A percentile compares a stretch with the other conserved stretches of the same genome.
Evolutionary conservation across 92 coral and sea anemone genomes (phyloP).

Genomic region (Scolanthus callimorphus): DNA sequence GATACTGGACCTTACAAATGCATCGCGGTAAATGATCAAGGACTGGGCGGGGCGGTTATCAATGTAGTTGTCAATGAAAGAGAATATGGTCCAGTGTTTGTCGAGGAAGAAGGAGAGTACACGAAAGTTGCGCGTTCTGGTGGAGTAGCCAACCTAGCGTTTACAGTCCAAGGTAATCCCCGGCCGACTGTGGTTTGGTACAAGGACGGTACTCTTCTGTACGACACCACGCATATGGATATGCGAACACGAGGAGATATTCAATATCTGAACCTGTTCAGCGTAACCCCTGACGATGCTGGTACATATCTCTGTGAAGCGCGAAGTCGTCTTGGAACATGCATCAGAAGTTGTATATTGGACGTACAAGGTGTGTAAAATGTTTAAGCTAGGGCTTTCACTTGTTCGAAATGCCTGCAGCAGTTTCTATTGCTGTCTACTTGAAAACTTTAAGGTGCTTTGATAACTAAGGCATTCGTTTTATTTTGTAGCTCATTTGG

Average conservation of each 20-base stretch:
- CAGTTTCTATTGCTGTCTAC: too few species aligned
- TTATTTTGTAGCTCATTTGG: constrained; percentile 11
- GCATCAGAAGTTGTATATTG: constrained; percentile 62
- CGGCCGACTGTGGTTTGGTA: constrained; percentile 81
- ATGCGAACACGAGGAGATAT: constrained; percentile 65
- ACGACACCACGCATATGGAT: constrained; percentile 54
- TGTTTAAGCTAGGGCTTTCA: too few species aligned
- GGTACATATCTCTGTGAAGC: constrained; percentile 88
- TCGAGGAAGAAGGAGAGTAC: constrained; percentile 59
- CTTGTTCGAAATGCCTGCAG: too few species aligned
- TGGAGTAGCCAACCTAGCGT: constrained; percentile 43
- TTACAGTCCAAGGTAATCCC: constrained; percentile 61
- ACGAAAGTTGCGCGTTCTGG: constrained; percentile 41
- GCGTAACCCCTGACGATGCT: constrained; percentile 63
- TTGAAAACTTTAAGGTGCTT: too few species aligned
- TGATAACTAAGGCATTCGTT: too few species aligned
- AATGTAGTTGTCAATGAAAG: constrained; percentile 55
- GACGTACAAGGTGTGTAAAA: constrained; percentile 64
- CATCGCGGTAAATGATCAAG: constrained; percentile 75
- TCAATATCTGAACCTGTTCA: constrained; percentile 49
- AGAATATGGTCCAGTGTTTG: constrained; percentile 46
- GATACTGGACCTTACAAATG: constrained; percentile 82
- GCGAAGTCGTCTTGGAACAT: constrained; percentile 67
- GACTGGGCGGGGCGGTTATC: constrained; percentile 57
- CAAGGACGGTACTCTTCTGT: constrained; percentile 75